These are phyloP conservation scores for Colostygia pectinataria DNA, from an alignment of 2,888 invertebrate species.

Conservation along the genomic window DNA sequence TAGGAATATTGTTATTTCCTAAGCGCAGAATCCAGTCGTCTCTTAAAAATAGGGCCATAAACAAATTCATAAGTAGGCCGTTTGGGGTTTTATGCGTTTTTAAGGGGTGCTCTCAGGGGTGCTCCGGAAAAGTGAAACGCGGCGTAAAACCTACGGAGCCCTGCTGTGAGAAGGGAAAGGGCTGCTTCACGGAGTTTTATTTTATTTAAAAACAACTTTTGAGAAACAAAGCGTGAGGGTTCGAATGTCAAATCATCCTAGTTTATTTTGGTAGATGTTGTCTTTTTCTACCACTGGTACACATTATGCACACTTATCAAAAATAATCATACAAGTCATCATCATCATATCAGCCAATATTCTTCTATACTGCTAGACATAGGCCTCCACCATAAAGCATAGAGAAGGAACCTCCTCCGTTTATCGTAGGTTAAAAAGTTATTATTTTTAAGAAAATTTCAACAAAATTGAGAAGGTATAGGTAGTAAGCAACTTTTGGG, in stretches of 20 bases:
- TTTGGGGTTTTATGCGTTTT: conserved; percentile 76
- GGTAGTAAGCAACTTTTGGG: too few species aligned
- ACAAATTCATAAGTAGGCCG: conserved; percentile 82
- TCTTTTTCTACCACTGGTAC: too few species aligned
- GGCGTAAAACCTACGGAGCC: conserved; percentile 70
- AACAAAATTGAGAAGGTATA: too few species aligned
- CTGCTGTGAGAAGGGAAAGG: conserved; percentile 56
- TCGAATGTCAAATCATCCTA: conserved; percentile 19
- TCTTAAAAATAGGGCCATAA: conserved; percentile 72
- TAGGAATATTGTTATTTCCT: conserved; percentile 66
- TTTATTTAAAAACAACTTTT: conserved; percentile 35
- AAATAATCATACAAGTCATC: too few species aligned
- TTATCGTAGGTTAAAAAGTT: too few species aligned
- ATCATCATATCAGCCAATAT: too few species aligned
- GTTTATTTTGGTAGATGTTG: not conserved
- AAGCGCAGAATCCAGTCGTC: conserved; percentile 52
- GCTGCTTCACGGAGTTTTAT: conserved; percentile 29
- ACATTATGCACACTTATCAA: too few species aligned
- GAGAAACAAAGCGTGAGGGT: conserved; percentile 14
- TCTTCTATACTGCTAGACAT: too few species aligned
- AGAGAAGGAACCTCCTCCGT: too few species aligned
- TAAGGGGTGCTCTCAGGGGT: conserved; percentile 69
- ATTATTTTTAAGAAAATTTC: too few species aligned
- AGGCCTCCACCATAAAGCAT: too few species aligned
- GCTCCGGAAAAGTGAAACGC: conserved; percentile 73